phyloP scores from a whole-genome alignment of 1,140 invertebrate species.

The Heterodera carotae region DNA sequence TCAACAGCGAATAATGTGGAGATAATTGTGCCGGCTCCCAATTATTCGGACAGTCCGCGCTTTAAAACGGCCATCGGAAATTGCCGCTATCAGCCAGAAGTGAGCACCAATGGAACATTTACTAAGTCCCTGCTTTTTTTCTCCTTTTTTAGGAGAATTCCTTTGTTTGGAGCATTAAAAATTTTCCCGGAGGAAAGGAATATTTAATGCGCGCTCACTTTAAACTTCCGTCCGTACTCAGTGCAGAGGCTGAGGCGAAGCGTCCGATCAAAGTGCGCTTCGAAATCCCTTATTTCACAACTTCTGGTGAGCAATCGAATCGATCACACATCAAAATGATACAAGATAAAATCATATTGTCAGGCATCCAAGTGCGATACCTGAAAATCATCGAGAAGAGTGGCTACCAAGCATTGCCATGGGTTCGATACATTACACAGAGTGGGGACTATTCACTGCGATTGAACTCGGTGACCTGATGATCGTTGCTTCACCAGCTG shows the following conservation, averaged over 20 bases:
- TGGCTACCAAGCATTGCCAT: constrained; percentile 96
- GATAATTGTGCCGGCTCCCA: constrained; percentile 96
- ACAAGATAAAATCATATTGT: no score
- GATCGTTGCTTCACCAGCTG: no score
- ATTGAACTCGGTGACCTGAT: constrained; percentile 66
- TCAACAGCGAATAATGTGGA: constrained; percentile 99
- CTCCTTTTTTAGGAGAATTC: constrained; percentile 80
- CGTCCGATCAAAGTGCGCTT: constrained; percentile 98
- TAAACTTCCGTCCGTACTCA: constrained; percentile 92
- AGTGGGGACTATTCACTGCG: constrained; percentile 98
- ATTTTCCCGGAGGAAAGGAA: constrained; percentile 93
- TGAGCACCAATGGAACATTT: not conserved
- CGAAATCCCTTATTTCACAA: constrained; percentile 99
- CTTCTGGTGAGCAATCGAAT: constrained; percentile 74
- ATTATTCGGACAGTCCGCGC: constrained; percentile 96
- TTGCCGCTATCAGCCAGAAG: constrained; percentile 75
- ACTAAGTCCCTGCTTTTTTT: constrained; percentile 76
- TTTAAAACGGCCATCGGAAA: constrained; percentile 97
- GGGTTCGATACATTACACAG: constrained; percentile 97
- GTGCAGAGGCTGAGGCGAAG: constrained; percentile 91
- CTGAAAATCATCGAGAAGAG: constrained; percentile 99
- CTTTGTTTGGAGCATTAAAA: constrained; percentile 99
- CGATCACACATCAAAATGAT: not conserved
- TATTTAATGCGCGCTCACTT: constrained; percentile 99
- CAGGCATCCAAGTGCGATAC: constrained; percentile 75